Conservation (phyloP, 2,888 invertebrate species). For the Pachliopta kotzebuea region DNA sequence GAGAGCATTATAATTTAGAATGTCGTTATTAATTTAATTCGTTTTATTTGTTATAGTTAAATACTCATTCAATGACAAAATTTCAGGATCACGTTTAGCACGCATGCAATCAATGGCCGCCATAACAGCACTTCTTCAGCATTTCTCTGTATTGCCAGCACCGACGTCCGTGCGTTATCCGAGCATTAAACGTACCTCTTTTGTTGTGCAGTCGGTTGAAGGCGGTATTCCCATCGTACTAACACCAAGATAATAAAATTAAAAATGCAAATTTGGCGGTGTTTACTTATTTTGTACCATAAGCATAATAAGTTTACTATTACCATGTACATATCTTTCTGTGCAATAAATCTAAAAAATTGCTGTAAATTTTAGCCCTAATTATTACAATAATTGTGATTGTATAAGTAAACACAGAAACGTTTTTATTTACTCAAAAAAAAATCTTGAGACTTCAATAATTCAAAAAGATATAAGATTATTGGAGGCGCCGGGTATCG, state of each 20-base stretch:
- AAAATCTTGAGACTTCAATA: too few relatives aligned
- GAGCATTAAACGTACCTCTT: conserved; percentile 7
- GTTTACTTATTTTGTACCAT: too few relatives aligned
- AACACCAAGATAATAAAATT: not conserved
- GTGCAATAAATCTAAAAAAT: too few relatives aligned
- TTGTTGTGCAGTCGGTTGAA: conserved; percentile 10
- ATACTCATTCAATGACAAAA: not conserved
- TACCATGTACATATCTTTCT: too few relatives aligned
- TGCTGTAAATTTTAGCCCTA: too few relatives aligned
- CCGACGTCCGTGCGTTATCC: conserved; percentile 5
- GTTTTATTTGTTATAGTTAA: not conserved
- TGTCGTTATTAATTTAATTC: not conserved
- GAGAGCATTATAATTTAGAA: too few relatives aligned
- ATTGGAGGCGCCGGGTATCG: conserved; percentile 79
- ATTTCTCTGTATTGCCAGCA: conserved; percentile 35
- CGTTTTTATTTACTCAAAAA: too few relatives aligned
- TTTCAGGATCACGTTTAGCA: conserved; percentile 38
- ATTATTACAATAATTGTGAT: too few relatives aligned
- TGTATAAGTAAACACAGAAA: too few relatives aligned
- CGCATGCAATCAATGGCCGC: conserved; percentile 43
- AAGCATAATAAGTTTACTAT: too few relatives aligned
- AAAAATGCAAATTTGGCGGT: not conserved
- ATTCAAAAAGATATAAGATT: not conserved
- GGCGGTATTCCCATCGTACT: not conserved
- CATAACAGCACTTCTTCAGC: conserved; percentile 39